Base-by-base conservation (phyloP, 2,113 vertebrate species). In the Oplegnathus fasciatus region DNA sequence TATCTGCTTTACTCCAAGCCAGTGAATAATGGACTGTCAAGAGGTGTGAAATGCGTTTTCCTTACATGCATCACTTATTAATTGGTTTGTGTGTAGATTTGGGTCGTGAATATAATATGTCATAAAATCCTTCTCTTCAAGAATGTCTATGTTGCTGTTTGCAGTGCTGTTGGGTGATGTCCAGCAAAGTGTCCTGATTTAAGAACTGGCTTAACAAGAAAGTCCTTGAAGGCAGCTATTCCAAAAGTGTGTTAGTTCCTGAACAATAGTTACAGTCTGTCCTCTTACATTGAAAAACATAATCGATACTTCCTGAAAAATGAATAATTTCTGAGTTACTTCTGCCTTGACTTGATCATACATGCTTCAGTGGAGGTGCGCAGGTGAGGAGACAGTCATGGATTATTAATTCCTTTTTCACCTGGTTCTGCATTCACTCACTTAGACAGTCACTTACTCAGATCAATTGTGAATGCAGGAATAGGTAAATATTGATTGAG, bases 401-500 rank as follows among this genome's bases (percentile, higher is more conserved):
- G 58, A 82, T 90, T 89, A 88, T 90, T 88, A 80, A 90, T 88
- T 68, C 58, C 28, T 58, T 68, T 78, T 86, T 60, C 50, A 84
- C 60, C 74, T 71, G 60, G 3, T 75, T 55, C 70, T 46, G 37
- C 48, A 20, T 48, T 75, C 54, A 70, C 79, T 57, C 74, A 26
- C 64, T 78, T 30, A 54, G 74, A 68, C 83, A 84, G 79, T 77
- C 65, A 64, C 75, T 85, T 57, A 46, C 44, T 81, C 48, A 60
- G 57, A 88, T 78, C 79, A 82, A n/a, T 79, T 37, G 50, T 72
- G 70, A 83, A 80, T 62, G 82, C 82, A 42, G 69, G 50, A 89
- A 89, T 65, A 76, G 75, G 60, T 78, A 62, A 76, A 84, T 85
- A 93, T 92, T 80, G 80, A 84, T 65, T 50, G 57, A 79, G 75